Base-by-base conservation (phyloP, 2,888 invertebrate species). In the Apamea monoglypha region DNA sequence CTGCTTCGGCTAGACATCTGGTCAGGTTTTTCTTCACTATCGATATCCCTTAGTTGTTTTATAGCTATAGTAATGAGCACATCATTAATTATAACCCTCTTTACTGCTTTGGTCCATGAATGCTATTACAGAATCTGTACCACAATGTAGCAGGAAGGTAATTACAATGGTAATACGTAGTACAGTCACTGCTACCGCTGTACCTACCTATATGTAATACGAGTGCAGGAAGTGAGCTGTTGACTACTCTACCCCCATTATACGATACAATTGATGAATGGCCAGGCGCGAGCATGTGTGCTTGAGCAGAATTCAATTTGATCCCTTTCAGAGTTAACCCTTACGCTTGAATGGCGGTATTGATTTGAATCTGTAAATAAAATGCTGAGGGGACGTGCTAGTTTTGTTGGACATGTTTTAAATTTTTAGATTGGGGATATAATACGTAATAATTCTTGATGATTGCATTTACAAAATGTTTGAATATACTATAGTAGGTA, bases 291-390 rank as follows among this genome's bases (percentile, higher is more conserved):
- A 95, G 91, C 95, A 95, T 95, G 94, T 95, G 95, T 95, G 94
- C 94, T 94, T 92, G 93, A 94, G 92, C 93, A 91, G 91, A 95
- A 96, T 96, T 95, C 95, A 95, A 96, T 95, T 95, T 95, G 94
- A 95, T 94, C 94, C 95, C 95, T 95, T 95, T 95, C 93, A 94
- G 89, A 92, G 94, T 90, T 93, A 95, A 95, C 95, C 95, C 96
- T 95, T 96, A 91, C 92, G 93, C 91, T 88, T 92, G 92, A 92
- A 92, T 94, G 91, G 90, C 88, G 84, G 92, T 94, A 94, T 95
- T 95, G 95, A 96, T 96, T 95, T 95, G 94, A 95, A 96, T 95
- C 92, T 89, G 93, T 93, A 93, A 95, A 95, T 95, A 94, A 94
- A 95, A 93, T 87, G 87, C 81, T 81, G 81, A 77, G 78, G n/a